A percentile compares a stretch with the other conserved stretches of the same genome.
These are phyloP conservation scores for Nothobranchius furzeri DNA, from an alignment of 2,113 vertebrate genomes.

Conservation along the genomic window DNA sequence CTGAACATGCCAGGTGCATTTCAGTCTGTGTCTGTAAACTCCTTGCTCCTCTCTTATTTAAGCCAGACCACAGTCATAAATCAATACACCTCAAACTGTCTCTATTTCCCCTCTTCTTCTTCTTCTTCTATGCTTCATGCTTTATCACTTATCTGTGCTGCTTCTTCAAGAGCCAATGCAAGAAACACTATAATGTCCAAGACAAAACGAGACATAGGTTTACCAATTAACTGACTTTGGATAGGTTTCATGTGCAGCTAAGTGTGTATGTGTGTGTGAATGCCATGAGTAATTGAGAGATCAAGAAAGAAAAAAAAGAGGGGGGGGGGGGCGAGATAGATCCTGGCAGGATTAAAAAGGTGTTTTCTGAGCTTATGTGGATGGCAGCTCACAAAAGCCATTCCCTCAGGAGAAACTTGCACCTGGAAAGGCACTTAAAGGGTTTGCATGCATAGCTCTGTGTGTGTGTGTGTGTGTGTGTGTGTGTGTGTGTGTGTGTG, in stretches of 20 bases:
- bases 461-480: conserved; percentile 32
- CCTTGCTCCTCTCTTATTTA: conserved; percentile 32
- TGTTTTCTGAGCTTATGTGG: conserved; percentile 67
- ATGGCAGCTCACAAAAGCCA: conserved; percentile 66
- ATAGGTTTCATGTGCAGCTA: neutral
- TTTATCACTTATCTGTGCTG: conserved; percentile 29
- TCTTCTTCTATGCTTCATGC: conserved; percentile 12
- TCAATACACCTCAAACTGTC: conserved; percentile 54
- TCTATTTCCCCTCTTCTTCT: conserved; percentile 21
- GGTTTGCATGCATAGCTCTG: conserved; percentile 14
- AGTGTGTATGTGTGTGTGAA: conserved; percentile 7
- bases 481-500: conserved; percentile 33
- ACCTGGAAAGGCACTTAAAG: conserved; percentile 64
- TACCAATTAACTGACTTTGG: conserved; percentile 8
- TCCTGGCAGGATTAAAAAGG: conserved; percentile 64
- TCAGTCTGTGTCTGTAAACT: conserved; percentile 51
- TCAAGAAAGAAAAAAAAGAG: conserved; percentile 21
- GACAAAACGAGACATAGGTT: neutral
- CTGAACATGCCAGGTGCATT: conserved; percentile 66
- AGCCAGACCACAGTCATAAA: conserved; percentile 49
- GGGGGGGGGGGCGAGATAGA: conserved; percentile 26
- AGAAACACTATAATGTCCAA: conserved; percentile 2
- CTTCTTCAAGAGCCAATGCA: conserved; percentile 16
- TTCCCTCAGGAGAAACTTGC: conserved; percentile 70
- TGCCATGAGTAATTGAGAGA: conserved; percentile 18